Evolutionary conservation across 2,888 invertebrate genomes (phyloP).

Genomic region (Tinea trinotella): DNA sequence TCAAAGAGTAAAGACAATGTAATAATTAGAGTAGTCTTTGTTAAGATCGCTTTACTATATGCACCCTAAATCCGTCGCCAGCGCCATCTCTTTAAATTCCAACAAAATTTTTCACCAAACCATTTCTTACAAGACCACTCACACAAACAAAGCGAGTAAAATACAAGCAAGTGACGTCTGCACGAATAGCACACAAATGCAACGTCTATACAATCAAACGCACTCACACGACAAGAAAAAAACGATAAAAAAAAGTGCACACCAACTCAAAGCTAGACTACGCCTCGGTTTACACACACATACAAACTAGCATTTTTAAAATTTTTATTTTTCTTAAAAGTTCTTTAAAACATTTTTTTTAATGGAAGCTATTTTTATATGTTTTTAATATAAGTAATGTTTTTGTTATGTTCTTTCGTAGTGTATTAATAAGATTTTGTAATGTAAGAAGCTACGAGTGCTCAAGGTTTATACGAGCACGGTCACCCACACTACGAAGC

Average conservation of each 20-base stretch:
- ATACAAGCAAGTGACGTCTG: conserved; percentile 32
- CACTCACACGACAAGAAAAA: conserved; percentile 68
- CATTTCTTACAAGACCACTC: conserved; percentile 66
- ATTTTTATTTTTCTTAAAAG: too few species aligned
- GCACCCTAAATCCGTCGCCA: conserved; percentile 29
- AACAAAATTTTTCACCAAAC: conserved; percentile 66
- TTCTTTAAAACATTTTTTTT: too few species aligned
- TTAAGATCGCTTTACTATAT: conserved; percentile 5
- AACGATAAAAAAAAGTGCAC: conserved; percentile 66
- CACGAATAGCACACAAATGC: conserved; percentile 31
- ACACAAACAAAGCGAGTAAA: conserved; percentile 21
- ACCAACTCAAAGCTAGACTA: conserved; percentile 34
- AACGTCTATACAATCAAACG: conserved; percentile 58
- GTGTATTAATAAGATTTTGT: conserved; percentile 9
- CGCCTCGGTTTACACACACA: not conserved
- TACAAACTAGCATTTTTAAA: too few species aligned
- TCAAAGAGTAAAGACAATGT: not conserved
- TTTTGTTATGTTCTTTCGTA: too few species aligned
- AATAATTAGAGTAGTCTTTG: conserved; percentile 3
- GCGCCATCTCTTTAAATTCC: conserved; percentile 66
- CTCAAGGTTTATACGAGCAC: conserved; percentile 59
- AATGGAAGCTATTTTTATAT: too few species aligned
- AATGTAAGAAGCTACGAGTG: conserved; percentile 51
- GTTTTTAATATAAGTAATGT: too few species aligned
- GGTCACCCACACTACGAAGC: conserved; percentile 44